These are phyloP conservation scores for Rhinatrema bivittatum DNA, from an alignment of 2,797 vertebrate species.

Conservation along the genomic window DNA sequence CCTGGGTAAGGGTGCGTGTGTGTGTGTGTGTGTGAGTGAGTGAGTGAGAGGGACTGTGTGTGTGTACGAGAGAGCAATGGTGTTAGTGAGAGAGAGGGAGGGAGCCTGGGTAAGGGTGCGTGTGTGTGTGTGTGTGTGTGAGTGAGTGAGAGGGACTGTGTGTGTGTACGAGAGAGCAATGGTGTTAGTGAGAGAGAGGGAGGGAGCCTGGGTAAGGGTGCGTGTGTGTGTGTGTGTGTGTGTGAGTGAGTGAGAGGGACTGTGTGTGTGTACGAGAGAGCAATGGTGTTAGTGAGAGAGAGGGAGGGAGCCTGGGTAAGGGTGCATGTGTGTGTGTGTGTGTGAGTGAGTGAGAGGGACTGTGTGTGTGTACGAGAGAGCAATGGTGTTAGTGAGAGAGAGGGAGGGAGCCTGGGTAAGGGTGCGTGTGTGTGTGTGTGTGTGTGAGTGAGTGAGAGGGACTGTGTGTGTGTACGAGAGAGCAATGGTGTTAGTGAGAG, in stretches of 20 bases:
- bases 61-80: no score
- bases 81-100: no score
- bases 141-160: no score
- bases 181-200: background rate
- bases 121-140: no score
- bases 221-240: background rate
- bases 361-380: no score
- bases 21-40: no score
- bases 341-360: background rate
- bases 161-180: no score
- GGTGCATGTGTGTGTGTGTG: background rate
- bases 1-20: no score
- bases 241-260: background rate
- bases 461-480: no score
- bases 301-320: background rate
- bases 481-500: background rate
- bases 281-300: background rate
- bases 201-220: background rate
- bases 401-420: background rate
- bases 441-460: background rate
- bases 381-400: background rate
- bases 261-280: no score
- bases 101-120: no score
- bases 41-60: no score
- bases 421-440: background rate